These are phyloP conservation scores for Xyrauchen texanus DNA, from an alignment of 2,113 vertebrate species.

Conservation along the genomic window DNA sequence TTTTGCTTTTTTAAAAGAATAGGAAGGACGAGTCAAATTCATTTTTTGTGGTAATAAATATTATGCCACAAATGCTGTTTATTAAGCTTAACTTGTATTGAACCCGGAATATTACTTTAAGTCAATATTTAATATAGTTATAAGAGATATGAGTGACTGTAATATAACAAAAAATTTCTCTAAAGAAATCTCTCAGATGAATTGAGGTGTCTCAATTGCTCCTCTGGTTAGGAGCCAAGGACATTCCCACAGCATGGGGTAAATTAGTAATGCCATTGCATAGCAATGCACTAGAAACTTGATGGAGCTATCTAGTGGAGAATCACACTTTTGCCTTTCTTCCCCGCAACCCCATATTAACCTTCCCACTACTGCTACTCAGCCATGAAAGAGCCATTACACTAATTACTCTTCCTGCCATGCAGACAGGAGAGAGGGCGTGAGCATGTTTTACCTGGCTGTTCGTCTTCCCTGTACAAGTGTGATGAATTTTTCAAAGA, in stretches of 20 bases:
- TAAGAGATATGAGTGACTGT: too few relatives aligned
- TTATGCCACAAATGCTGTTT: too few relatives aligned
- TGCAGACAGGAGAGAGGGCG: slow-evolving; percentile 28
- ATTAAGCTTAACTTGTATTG: too few relatives aligned
- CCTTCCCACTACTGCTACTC: slow-evolving; percentile 2
- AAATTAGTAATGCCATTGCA: too few relatives aligned
- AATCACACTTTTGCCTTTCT: slow-evolving; percentile 6
- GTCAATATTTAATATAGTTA: too few relatives aligned
- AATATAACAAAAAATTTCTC: background rate
- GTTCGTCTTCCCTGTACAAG: background rate
- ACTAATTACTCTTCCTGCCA: slow-evolving; percentile 44
- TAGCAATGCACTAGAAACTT: too few relatives aligned
- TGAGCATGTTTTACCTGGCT: background rate
- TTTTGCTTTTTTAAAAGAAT: too few relatives aligned
- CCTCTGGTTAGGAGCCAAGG: slow-evolving; percentile 39
- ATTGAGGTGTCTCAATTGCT: background rate
- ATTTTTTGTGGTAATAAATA: too few relatives aligned
- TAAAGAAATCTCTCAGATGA: background rate
- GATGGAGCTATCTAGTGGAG: background rate
- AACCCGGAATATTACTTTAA: too few relatives aligned
- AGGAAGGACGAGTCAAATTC: too few relatives aligned
- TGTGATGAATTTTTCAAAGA: slow-evolving; percentile 3
- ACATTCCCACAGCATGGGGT: slow-evolving; percentile 23
- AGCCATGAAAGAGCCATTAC: slow-evolving; percentile 40
- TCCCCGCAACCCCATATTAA: background rate